Evolutionary conservation across 1,140 invertebrate species (phyloP).

Genomic region (Caenorhabditis remanei): DNA sequence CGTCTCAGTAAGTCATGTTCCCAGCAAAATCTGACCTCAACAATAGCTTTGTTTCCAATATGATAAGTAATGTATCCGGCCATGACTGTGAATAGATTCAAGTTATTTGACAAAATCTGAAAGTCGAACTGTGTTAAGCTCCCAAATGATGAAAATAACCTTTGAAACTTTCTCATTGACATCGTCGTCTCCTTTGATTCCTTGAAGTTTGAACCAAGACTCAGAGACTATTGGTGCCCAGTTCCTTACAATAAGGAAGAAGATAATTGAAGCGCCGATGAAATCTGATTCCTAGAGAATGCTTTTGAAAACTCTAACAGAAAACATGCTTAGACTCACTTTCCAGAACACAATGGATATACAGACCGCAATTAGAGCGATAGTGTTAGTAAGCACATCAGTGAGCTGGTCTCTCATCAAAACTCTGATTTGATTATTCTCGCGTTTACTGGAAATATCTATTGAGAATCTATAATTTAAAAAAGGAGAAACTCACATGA

Average conservation of each 20-base stretch:
- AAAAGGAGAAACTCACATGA: constrained; percentile 13
- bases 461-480: not conserved
- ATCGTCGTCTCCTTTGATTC: not conserved
- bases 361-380: constrained; percentile 27
- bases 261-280: constrained; percentile 32
- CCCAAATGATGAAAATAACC: not conserved
- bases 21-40: not conserved
- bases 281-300: constrained; percentile 46
- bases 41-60: constrained; percentile 23
- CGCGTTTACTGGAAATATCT: constrained; percentile 2
- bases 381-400: constrained; percentile 43
- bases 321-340: not conserved
- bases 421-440: constrained; percentile 38
- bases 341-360: not conserved
- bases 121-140: not conserved
- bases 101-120: not conserved
- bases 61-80: constrained; percentile 1
- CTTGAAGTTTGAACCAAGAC: constrained; percentile 46
- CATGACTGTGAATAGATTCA: not conserved
- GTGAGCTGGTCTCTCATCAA: constrained; percentile 54
- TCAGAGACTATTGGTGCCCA: constrained; percentile 47
- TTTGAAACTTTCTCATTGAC: constrained; percentile 23
- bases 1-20: not conserved
- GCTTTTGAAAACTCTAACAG: not conserved
- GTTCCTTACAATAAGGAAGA: constrained; percentile 30